Evolutionary conservation across 2,797 vertebrate genomes (phyloP).

Genomic region (Mormyrus hasselquistii): DNA sequence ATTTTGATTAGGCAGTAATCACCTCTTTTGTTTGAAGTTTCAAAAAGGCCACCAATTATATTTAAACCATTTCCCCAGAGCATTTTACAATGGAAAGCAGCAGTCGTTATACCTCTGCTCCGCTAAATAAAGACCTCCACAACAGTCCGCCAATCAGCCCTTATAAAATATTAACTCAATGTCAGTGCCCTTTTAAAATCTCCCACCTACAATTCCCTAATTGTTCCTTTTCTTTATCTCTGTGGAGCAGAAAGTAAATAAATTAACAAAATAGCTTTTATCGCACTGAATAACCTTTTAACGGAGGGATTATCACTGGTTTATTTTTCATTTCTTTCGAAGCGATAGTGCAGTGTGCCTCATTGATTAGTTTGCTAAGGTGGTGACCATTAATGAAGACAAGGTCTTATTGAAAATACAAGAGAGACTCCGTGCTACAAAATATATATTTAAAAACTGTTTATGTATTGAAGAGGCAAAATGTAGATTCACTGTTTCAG

Average conservation of each 20-base stretch:
- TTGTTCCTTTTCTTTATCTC: slow-evolving; percentile 99
- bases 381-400: slow-evolving; percentile 97
- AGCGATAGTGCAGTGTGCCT: slow-evolving; percentile 92
- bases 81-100: slow-evolving; percentile 61
- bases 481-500: slow-evolving; percentile 29
- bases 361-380: slow-evolving; percentile 98
- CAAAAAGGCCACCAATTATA: slow-evolving; percentile 60
- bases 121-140: slow-evolving; percentile 43
- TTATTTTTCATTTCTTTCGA: slow-evolving; percentile 99
- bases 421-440: slow-evolving; percentile 49
- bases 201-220: slow-evolving; percentile 98
- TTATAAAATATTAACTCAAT: slow-evolving; percentile 96
- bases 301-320: slow-evolving; percentile 99
- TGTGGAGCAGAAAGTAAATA: slow-evolving; percentile 99
- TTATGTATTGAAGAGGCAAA: slow-evolving; percentile 57
- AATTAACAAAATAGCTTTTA: slow-evolving; percentile 99
- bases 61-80: slow-evolving; percentile 74
- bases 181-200: slow-evolving; percentile 99
- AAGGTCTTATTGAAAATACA: slow-evolving; percentile 85
- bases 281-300: slow-evolving; percentile 99
- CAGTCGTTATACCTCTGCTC: slow-evolving; percentile 50
- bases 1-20: slow-evolving; percentile 39
- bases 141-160: slow-evolving; percentile 73
- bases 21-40: slow-evolving; percentile 65
- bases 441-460: slow-evolving; percentile 30